Percentiles rank a stretch among this genome's conserved stretches.
phyloP scores from a whole-genome alignment of 2,113 vertebrate genomes.

The Ptilorrhoa leucosticta region DNA sequence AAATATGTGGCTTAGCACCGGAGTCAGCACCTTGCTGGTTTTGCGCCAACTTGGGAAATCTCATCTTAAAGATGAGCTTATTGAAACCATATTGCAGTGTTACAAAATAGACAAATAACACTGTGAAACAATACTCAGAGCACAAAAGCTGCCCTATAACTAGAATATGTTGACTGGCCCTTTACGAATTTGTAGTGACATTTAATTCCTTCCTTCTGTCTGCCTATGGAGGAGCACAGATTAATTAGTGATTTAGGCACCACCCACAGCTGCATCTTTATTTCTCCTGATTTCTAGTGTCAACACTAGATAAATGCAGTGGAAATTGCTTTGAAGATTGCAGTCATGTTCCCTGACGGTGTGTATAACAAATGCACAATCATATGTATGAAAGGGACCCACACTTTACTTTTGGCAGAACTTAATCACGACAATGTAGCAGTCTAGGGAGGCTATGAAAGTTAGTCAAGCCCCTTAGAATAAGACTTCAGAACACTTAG shows the following conservation, averaged over 20 bases:
- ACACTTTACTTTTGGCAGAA: not conserved
- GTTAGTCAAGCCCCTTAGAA: not conserved
- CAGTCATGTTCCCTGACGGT: not conserved
- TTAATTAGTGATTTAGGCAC: not conserved
- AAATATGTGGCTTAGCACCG: not conserved
- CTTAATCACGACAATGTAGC: not conserved
- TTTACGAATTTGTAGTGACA: not conserved
- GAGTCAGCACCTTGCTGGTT: not conserved
- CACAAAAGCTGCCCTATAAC: not conserved
- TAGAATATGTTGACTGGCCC: too few relatives aligned
- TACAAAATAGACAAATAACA: not conserved
- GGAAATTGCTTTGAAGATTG: not conserved
- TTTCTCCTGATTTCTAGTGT: not conserved
- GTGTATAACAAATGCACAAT: not conserved
- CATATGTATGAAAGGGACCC: not conserved
- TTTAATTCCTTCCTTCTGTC: not conserved
- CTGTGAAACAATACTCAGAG: not conserved
- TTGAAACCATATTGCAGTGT: not conserved
- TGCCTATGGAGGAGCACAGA: not conserved
- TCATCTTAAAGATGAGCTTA: not conserved
- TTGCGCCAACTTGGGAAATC: not conserved
- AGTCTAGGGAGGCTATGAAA: not conserved
- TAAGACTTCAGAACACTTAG: not conserved
- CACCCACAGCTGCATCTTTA: not conserved
- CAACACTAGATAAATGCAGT: not conserved